Evolutionary conservation across 2,888 invertebrate genomes (phyloP).

Genomic region (Steinernema carpocapsae): DNA sequence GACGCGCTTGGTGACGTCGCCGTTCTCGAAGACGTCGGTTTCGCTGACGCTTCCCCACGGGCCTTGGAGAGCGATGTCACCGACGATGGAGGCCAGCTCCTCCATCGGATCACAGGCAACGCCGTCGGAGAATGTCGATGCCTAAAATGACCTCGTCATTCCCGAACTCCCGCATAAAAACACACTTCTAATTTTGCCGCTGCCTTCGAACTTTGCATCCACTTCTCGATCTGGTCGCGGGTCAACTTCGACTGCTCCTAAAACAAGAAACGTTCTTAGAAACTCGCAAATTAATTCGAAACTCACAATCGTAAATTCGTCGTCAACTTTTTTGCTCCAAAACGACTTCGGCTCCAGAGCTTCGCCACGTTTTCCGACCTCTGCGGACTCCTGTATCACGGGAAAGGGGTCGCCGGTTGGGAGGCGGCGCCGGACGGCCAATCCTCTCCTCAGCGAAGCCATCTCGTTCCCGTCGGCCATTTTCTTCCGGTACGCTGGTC

Average conservation of each 20-base stretch:
- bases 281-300: background rate
- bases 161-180: background rate
- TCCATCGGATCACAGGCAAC: conserved; percentile 2
- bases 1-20: background rate
- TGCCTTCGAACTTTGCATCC: background rate
- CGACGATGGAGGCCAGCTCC: background rate
- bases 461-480: background rate
- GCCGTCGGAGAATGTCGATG: background rate
- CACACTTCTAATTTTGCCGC: background rate
- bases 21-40: background rate
- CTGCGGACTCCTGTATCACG: background rate
- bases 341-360: background rate
- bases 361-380: background rate
- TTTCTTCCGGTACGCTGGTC: background rate
- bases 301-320: background rate
- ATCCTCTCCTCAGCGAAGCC: background rate
- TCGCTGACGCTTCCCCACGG: conserved; percentile 21
- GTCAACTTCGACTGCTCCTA: conserved; percentile 5
- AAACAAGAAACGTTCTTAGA: background rate
- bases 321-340: background rate
- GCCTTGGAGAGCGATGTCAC: background rate
- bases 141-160: background rate
- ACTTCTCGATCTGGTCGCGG: background rate
- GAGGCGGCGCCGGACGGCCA: background rate
- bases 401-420: conserved; percentile 1